phyloP scores from a whole-genome alignment of 2,797 vertebrate species.

The Amazonetta brasiliensis region DNA sequence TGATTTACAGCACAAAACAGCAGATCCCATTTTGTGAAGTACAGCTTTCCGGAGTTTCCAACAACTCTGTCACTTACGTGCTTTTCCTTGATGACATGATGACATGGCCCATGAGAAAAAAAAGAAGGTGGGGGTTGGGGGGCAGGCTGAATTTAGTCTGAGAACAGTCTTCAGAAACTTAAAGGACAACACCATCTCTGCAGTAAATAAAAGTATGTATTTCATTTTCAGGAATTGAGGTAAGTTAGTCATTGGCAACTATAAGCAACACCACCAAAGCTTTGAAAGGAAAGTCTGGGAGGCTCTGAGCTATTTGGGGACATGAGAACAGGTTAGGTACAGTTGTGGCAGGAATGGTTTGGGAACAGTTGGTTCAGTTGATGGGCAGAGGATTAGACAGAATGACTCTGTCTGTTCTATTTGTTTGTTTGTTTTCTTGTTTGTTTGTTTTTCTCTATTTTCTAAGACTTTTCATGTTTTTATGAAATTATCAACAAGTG shows the following conservation, averaged over 20 bases:
- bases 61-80: accelerated
- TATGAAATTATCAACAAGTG: accelerated
- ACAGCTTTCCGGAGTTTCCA: neutral
- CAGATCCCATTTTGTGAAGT: neutral
- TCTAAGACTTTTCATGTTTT: neutral
- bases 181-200: neutral
- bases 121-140: no score
- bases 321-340: neutral
- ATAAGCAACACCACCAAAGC: accelerated
- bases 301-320: neutral
- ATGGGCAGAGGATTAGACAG: neutral
- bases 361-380: neutral
- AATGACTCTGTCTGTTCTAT: neutral
- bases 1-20: neutral
- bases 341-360: neutral
- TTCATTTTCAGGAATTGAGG: neutral
- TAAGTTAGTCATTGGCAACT: neutral
- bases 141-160: neutral
- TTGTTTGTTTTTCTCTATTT: neutral
- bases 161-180: neutral
- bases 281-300: neutral
- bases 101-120: neutral
- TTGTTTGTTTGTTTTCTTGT: no score
- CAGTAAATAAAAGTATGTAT: neutral
- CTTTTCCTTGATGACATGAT: neutral